Evolutionary conservation across 2,797 vertebrate genomes (phyloP), one percentile per base, ranked within the genome.

Genomic region (Myotis planiceps): DNA sequence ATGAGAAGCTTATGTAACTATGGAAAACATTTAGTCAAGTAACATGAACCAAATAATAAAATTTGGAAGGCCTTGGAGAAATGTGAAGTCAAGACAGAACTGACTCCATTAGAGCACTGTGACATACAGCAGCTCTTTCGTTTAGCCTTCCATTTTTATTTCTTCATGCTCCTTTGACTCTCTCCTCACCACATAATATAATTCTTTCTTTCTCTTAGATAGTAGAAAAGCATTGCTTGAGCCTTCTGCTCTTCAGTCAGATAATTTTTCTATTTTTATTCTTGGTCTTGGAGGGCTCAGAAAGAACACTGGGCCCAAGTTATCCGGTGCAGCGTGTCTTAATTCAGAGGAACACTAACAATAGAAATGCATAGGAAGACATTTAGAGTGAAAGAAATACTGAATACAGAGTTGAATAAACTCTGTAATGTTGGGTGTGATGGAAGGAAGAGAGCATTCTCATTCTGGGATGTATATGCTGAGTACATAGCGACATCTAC

Each of bases 81-180:
- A 47, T 14, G 5, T 39, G 39, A 92, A 47, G 53, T 76, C 32
- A 72, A 91, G 21, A 68, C 14, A n/a, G 29, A 66, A 53, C 16
- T 74, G 49, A 78, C 15, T 85, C 39, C 15, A 27, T 5, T 6
- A 45, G 49, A 85, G 18, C 9, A 71, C 47, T 45, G 9, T 66
- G 53, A 90, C 90, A 91, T 80, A 71, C 0, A 69, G 25, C 32
- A n/a, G 79, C 2, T 37, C 91, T 93, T 86, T 68, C 37, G 9
- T 58, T 76, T 19, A 76, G 42, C 12, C 21, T 66, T 66, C 51
- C 9, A 85, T 49, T 45, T 84, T 55, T 75, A 34, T 79, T 89
- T 87, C 47, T 51, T 49, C 13, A 10, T 76, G 23, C 2, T 86
- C n/a, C 37, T 69, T 84, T 94, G 16, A 71, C 8, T 60, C n/a